phyloP scores from a whole-genome alignment of 1,140 invertebrate species.

The Scaptodrosophila lebanonensis region DNA sequence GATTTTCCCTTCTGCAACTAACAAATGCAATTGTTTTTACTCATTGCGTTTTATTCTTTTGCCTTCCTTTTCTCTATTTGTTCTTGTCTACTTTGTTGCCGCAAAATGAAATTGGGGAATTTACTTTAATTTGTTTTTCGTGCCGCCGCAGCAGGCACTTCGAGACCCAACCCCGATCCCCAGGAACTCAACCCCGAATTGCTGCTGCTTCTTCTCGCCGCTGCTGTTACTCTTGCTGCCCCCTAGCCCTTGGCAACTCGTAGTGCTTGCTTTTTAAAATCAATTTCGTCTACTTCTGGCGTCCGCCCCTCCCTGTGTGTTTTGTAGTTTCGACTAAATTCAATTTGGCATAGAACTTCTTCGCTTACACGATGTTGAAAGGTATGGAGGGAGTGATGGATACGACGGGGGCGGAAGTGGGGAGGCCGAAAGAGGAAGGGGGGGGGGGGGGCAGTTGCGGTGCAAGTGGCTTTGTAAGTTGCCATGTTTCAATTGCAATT shows the following conservation, averaged over 20 bases:
- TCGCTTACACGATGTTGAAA: slow-evolving; percentile 8
- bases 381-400: too few species aligned
- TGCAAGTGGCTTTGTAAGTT: slow-evolving; percentile 15
- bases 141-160: slow-evolving; percentile 46
- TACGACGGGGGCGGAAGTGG: too few species aligned
- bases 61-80: slow-evolving; percentile 25
- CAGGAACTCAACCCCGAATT: too few species aligned
- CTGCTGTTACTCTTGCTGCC: background rate
- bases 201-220: too few species aligned
- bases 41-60: slow-evolving; percentile 54
- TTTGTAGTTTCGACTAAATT: slow-evolving; percentile 67
- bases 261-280: slow-evolving; percentile 59
- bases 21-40: slow-evolving; percentile 67
- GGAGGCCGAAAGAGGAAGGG: background rate
- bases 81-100: slow-evolving; percentile 53
- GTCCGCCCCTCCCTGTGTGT: slow-evolving; percentile 25
- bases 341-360: slow-evolving; percentile 61
- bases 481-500: slow-evolving; percentile 59
- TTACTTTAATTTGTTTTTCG: slow-evolving; percentile 74
- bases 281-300: slow-evolving; percentile 70
- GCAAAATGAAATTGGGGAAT: slow-evolving; percentile 72
- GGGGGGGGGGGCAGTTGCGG: slow-evolving; percentile 2
- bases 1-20: slow-evolving; percentile 10
- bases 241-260: slow-evolving; percentile 1
- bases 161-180: background rate